A percentile compares a stretch with the other conserved stretches of the same genome.
Conservation (phyloP, 2,888 invertebrate genomes). For the Machimus atricapillus region DNA sequence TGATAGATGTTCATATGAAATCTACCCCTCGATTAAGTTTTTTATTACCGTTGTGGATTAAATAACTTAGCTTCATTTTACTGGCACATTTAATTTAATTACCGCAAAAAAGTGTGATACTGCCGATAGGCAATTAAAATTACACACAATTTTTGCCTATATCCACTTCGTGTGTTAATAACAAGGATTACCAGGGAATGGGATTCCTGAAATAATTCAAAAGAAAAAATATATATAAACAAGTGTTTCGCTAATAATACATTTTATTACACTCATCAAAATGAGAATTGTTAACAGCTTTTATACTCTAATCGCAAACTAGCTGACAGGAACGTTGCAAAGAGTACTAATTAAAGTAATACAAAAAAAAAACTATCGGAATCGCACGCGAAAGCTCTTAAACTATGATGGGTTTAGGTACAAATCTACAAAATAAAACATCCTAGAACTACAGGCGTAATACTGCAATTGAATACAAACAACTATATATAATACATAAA, state of each 20-base stretch:
- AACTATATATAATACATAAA: background rate
- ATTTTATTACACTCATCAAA: background rate
- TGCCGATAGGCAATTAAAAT: too few relatives aligned
- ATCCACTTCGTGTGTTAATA: background rate
- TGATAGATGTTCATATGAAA: too few relatives aligned
- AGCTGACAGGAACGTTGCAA: constrained; percentile 27
- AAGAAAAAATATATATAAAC: background rate
- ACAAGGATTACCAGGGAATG: background rate
- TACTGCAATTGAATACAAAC: constrained; percentile 9
- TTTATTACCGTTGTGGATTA: too few relatives aligned
- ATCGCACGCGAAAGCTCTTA: background rate
- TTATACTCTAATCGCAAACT: constrained; percentile 3
- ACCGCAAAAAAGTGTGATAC: too few relatives aligned
- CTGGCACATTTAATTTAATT: too few relatives aligned
- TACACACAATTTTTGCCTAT: too few relatives aligned
- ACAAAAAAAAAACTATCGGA: background rate
- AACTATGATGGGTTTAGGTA: background rate
- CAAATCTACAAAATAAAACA: background rate
- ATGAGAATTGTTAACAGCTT: background rate
- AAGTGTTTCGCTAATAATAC: background rate
- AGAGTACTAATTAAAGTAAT: background rate
- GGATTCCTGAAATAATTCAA: background rate
- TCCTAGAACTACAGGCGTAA: background rate
- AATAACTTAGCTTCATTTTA: too few relatives aligned
- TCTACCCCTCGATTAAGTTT: too few relatives aligned